A percentile compares a stretch with the other conserved stretches of the same genome.
Evolutionary conservation across 2,797 vertebrate species (phyloP).

Genomic region (Oryzias sinensis): DNA sequence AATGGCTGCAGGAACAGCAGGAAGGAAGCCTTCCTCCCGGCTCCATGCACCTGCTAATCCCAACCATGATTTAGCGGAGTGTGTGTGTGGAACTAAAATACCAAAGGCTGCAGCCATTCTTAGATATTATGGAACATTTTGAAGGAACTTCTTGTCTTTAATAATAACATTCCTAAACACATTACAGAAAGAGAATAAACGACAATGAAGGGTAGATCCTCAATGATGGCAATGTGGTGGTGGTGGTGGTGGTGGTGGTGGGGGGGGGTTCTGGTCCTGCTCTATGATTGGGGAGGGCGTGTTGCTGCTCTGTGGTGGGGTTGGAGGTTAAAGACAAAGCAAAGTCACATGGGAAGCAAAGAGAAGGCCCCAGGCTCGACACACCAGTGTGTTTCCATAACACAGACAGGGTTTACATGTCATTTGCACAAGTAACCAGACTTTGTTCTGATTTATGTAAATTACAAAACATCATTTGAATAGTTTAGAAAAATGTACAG

Average conservation of each 20-base stretch:
- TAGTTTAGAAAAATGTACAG: too few relatives aligned
- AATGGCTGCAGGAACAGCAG: constrained; percentile 21
- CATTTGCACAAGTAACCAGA: background rate
- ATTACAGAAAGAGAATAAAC: background rate
- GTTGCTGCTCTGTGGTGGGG: background rate
- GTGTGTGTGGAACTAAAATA: constrained; percentile 33
- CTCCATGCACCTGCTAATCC: constrained; percentile 51
- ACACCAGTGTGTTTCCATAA: background rate
- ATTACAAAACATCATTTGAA: too few relatives aligned
- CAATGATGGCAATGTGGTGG: too few relatives aligned
- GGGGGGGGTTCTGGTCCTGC: too few relatives aligned
- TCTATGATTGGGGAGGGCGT: too few relatives aligned
- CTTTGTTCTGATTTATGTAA: constrained; percentile 1
- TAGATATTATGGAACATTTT: constrained; percentile 43
- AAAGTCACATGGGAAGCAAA: constrained; percentile 10
- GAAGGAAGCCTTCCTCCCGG: constrained; percentile 30
- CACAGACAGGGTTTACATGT: background rate
- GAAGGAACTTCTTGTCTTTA: constrained; percentile 26
- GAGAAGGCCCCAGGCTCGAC: constrained; percentile 6
- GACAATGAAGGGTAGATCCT: too few relatives aligned
- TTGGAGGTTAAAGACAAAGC: background rate
- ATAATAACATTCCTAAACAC: constrained; percentile 17
- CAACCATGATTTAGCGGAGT: constrained; percentile 45
- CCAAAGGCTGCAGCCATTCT: constrained; percentile 34
- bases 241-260: too few relatives aligned